Percentiles rank a stretch among this genome's conserved stretches.
Conservation (phyloP, 1,140 invertebrate genomes). For the Pseudoatta argentina region DNA sequence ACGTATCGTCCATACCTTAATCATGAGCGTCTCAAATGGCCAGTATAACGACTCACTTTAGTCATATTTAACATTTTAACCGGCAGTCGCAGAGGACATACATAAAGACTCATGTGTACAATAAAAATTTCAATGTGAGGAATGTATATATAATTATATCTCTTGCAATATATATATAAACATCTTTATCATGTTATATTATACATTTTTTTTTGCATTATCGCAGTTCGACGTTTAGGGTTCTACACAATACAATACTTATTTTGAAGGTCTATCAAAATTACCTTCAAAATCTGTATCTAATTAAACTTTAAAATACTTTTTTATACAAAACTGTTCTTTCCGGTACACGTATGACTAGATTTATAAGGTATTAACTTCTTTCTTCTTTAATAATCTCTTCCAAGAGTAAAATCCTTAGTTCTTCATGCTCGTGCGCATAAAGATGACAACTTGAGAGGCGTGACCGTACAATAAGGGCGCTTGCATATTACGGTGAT, state of each 20-base stretch:
- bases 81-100: neutral
- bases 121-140: neutral
- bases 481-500: conserved; percentile 49
- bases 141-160: neutral
- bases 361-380: neutral
- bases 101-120: neutral
- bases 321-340: too few species aligned
- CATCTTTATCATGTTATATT: neutral
- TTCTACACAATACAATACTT: too few species aligned
- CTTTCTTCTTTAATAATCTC: conserved; percentile 5
- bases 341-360: too few species aligned
- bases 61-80: conserved; percentile 49
- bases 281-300: too few species aligned
- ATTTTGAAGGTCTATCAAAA: too few species aligned
- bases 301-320: too few species aligned
- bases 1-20: conserved; percentile 56
- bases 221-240: too few species aligned
- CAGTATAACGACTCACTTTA: conserved; percentile 51
- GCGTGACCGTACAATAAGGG: conserved; percentile 54
- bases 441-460: conserved; percentile 3
- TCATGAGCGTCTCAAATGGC: conserved; percentile 31
- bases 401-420: neutral
- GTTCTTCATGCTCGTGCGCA: conserved; percentile 6
- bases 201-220: neutral
- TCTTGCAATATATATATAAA: neutral